A percentile compares a stretch with the other conserved stretches of the same genome.
phyloP scores from a whole-genome alignment of 92 coral and sea anemone genomes.

The Umimayanthus chanpuru region DNA sequence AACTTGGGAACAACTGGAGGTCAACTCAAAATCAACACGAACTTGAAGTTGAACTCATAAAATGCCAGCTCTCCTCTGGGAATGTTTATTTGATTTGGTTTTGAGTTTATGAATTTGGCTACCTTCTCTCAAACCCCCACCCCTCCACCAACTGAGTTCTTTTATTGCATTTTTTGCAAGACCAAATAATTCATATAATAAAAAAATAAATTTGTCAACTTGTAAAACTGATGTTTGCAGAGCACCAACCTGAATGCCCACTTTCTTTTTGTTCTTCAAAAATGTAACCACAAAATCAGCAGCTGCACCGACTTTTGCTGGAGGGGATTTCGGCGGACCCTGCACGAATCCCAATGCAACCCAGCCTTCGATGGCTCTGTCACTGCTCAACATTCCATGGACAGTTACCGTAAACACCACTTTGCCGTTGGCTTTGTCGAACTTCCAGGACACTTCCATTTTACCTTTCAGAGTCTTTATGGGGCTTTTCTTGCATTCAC shows the following conservation, averaged over 20 bases:
- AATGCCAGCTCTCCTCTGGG: too few relatives aligned
- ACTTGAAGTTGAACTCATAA: too few relatives aligned
- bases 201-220: background rate
- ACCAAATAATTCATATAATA: too few relatives aligned
- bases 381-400: constrained; percentile 3
- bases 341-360: constrained; percentile 69
- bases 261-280: constrained; percentile 32
- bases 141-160: background rate
- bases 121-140: background rate
- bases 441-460: constrained; percentile 35
- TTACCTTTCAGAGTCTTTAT: background rate
- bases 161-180: too few relatives aligned
- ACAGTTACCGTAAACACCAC: constrained; percentile 23
- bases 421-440: constrained; percentile 8
- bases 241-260: constrained; percentile 17
- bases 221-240: background rate
- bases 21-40: too few relatives aligned
- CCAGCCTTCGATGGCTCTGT: constrained; percentile 54
- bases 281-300: constrained; percentile 41
- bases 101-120: too few relatives aligned
- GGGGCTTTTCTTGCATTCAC: background rate
- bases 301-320: background rate
- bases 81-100: too few relatives aligned
- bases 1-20: too few relatives aligned
- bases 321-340: constrained; percentile 14